A percentile compares a stretch with the other conserved stretches of the same genome.
These are phyloP conservation scores for Drosophila mayaguana DNA, from an alignment of 2,888 invertebrate species.

Conservation along the genomic window DNA sequence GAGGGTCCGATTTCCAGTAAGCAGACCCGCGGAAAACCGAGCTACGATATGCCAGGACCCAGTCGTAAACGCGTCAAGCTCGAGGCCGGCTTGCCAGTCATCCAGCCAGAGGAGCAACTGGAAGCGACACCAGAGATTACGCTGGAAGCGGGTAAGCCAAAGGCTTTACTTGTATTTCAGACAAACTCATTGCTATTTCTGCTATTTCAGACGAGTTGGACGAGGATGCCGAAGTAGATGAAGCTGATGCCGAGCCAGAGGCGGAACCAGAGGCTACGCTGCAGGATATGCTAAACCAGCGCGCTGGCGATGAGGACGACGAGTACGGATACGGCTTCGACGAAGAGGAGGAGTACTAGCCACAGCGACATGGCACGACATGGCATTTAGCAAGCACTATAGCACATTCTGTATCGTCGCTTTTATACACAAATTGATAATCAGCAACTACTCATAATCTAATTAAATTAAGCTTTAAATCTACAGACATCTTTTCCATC, in stretches of 20 bases:
- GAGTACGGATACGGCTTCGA: conserved; percentile 90
- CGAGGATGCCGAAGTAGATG: conserved; percentile 72
- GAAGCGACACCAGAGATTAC: conserved; percentile 62
- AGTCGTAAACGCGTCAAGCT: conserved; percentile 76
- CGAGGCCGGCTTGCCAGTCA: conserved; percentile 78
- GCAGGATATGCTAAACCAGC: conserved; percentile 87
- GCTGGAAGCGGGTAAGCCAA: conserved; percentile 71
- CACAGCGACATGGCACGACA: background rate
- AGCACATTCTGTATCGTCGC: conserved; percentile 16
- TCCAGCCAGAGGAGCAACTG: conserved; percentile 54
- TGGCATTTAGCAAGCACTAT: conserved; percentile 23
- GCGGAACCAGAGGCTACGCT: conserved; percentile 86
- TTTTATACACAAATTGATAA: conserved; percentile 31
- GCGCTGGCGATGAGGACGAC: conserved; percentile 88
- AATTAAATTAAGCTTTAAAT: conserved; percentile 58
- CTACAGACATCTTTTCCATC: conserved; percentile 1
- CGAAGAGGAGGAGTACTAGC: conserved; percentile 88
- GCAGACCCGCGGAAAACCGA: conserved; percentile 65
- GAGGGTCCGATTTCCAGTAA: conserved; percentile 63
- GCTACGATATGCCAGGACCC: conserved; percentile 76
- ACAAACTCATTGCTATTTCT: background rate
- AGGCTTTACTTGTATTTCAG: background rate
- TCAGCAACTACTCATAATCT: conserved; percentile 44
- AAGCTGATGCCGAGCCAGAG: conserved; percentile 78
- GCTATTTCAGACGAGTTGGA: conserved; percentile 78